phyloP scores from a whole-genome alignment of 2,797 vertebrate genomes.

The Cryptoprocta ferox region DNA sequence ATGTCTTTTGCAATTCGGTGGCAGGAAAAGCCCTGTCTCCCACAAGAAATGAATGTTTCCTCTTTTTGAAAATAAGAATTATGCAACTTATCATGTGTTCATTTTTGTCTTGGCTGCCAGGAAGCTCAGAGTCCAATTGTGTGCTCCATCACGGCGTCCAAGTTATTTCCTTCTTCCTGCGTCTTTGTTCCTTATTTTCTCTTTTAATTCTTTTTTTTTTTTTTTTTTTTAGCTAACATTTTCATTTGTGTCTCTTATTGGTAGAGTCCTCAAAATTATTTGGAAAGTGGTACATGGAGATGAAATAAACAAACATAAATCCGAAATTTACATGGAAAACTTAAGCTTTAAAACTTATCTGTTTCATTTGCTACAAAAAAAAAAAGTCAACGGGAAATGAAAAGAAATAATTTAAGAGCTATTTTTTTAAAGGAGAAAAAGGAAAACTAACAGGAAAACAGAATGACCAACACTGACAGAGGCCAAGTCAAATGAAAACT shows the following conservation, averaged over 20 bases:
- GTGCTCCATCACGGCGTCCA: background rate
- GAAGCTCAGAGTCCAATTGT: constrained; percentile 64
- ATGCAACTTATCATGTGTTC: constrained; percentile 61
- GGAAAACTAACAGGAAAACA: constrained; percentile 57
- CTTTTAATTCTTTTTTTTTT: constrained; percentile 30
- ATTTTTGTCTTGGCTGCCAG: constrained; percentile 69
- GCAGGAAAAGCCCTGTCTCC: constrained; percentile 56
- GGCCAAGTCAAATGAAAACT: constrained; percentile 56
- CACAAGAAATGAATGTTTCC: constrained; percentile 63
- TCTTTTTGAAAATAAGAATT: constrained; percentile 74
- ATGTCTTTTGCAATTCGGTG: constrained; percentile 48
- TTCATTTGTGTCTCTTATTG: constrained; percentile 32
- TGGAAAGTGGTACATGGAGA: background rate
- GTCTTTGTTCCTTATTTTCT: constrained; percentile 69
- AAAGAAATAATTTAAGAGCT: constrained; percentile 38
- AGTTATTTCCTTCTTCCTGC: constrained; percentile 55
- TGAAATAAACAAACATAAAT: constrained; percentile 34
- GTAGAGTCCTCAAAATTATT: background rate
- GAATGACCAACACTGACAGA: background rate
- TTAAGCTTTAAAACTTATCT: background rate
- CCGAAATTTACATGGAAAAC: background rate
- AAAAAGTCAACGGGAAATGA: background rate
- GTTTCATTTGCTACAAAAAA: constrained; percentile 39
- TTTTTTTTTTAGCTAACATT: background rate
- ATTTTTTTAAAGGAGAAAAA: background rate